Conservation (phyloP, 2,888 invertebrate species). For the Tiliacea citrago region DNA sequence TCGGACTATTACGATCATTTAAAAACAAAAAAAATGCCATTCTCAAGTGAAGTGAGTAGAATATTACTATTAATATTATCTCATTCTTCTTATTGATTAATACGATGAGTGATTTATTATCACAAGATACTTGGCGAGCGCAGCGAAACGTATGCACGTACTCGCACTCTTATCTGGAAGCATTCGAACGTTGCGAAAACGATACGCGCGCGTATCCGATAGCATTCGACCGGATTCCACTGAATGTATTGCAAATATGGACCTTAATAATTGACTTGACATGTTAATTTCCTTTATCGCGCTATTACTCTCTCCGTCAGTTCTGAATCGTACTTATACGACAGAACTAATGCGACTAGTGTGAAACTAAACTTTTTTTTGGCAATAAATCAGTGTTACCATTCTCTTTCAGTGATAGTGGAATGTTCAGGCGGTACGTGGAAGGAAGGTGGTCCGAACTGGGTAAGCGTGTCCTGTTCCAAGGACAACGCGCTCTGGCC, state of each 20-base stretch:
- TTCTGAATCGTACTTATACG: neutral
- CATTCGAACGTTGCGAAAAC: slow-evolving; percentile 78
- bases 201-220: slow-evolving; percentile 66
- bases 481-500: slow-evolving; percentile 79
- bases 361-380: too few relatives aligned
- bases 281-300: neutral
- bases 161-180: neutral
- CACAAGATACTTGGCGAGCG: neutral
- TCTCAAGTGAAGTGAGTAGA: too few relatives aligned
- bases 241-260: neutral
- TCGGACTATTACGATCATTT: too few relatives aligned
- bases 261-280: neutral
- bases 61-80: too few relatives aligned
- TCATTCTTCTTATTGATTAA: neutral
- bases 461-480: slow-evolving; percentile 79
- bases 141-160: neutral
- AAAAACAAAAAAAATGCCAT: too few relatives aligned
- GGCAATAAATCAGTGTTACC: neutral
- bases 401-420: slow-evolving; percentile 81
- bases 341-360: neutral
- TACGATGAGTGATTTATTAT: neutral
- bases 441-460: slow-evolving; percentile 75
- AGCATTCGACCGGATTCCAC: neutral
- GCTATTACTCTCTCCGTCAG: neutral
- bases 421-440: slow-evolving; percentile 86